These are phyloP conservation scores for Indri indri DNA, from an alignment of 2,113 vertebrate genomes.

Conservation along the genomic window DNA sequence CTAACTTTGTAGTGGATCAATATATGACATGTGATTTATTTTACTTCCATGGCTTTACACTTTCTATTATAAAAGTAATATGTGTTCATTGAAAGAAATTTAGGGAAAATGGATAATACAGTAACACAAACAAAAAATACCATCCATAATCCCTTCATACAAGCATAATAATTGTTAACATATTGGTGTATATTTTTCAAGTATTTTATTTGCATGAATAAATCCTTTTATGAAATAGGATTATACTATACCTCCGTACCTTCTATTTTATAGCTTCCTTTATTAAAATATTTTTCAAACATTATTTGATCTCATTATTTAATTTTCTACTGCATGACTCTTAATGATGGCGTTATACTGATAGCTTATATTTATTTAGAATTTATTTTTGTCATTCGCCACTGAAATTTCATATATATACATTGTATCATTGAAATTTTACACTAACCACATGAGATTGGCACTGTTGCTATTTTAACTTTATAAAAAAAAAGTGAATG, in stretches of 20 bases:
- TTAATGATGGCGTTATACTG: background rate
- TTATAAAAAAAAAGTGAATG: background rate
- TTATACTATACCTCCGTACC: background rate
- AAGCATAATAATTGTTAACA: background rate
- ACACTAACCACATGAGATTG: background rate
- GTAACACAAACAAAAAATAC: conserved; percentile 12
- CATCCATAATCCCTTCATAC: background rate
- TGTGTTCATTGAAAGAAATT: conserved; percentile 6
- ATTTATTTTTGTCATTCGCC: background rate
- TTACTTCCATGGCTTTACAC: conserved; percentile 59
- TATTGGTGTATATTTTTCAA: background rate
- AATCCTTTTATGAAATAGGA: background rate
- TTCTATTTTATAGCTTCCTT: background rate
- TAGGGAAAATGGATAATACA: background rate
- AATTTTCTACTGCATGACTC: background rate
- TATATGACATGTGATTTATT: conserved; percentile 39
- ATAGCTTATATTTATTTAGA: conserved; percentile 20
- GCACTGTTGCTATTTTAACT: background rate
- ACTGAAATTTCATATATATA: background rate
- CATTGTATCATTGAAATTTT: background rate
- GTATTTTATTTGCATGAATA: conserved; percentile 25
- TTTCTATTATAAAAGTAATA: conserved; percentile 37
- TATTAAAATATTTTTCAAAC: background rate
- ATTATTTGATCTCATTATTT: background rate
- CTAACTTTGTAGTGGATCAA: conserved; percentile 45